Evolutionary conservation across 1,140 invertebrate genomes (phyloP).

Genomic region (Octopus sinensis): DNA sequence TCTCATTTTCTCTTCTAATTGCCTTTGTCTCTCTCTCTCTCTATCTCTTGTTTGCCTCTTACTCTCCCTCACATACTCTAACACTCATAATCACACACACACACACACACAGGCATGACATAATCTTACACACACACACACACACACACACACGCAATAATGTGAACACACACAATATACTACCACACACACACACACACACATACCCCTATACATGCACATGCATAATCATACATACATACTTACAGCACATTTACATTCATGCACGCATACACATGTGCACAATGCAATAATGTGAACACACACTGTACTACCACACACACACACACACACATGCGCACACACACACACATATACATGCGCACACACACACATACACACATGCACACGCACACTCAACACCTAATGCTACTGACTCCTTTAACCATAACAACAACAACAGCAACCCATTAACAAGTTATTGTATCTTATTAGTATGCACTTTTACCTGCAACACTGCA

Average conservation of each 20-base stretch:
- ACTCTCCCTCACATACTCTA: neutral
- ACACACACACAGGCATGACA: neutral
- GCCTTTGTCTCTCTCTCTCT: neutral
- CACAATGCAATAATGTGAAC: too few relatives aligned
- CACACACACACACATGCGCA: too few relatives aligned
- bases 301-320: too few relatives aligned
- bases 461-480: too few relatives aligned
- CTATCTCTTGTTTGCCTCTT: neutral
- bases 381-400: neutral
- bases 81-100: neutral
- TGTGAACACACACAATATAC: neutral
- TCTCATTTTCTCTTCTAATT: neutral
- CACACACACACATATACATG: neutral
- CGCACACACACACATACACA: neutral
- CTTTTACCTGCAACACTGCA: too few relatives aligned
- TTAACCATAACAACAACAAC: too few relatives aligned
- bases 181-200: too few relatives aligned
- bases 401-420: neutral
- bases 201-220: too few relatives aligned
- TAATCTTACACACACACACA: neutral
- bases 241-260: too few relatives aligned
- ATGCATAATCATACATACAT: too few relatives aligned
- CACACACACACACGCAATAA: neutral
- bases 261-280: too few relatives aligned
- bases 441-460: too few relatives aligned